Percentiles rank a stretch among this genome's conserved stretches.
These are phyloP conservation scores for Vesta saturnalis DNA, from an alignment of 2,888 invertebrate species.

Conservation along the genomic window DNA sequence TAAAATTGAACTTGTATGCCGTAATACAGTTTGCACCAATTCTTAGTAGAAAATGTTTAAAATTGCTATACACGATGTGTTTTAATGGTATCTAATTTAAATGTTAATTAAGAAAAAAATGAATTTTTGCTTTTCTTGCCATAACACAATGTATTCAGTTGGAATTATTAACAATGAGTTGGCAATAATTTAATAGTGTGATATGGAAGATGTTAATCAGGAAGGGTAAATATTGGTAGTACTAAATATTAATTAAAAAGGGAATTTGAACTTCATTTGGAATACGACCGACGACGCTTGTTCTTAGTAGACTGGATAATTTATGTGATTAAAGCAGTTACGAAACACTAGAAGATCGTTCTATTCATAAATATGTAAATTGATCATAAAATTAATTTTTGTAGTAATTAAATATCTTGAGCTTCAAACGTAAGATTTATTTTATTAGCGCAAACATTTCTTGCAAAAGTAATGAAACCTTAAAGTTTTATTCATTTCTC, in stretches of 20 bases:
- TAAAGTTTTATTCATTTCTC: not conserved
- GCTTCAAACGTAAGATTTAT: not conserved
- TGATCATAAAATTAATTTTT: not conserved
- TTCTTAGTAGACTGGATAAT: not conserved
- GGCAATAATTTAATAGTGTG: not conserved
- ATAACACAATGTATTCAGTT: too few relatives aligned
- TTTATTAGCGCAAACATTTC: not conserved
- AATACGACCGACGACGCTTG: not conserved
- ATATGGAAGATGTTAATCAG: not conserved
- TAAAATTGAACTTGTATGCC: too few relatives aligned
- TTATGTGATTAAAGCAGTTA: not conserved
- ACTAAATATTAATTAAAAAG: slow-evolving; percentile 5
- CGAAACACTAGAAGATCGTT: too few relatives aligned
- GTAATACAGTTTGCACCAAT: too few relatives aligned
- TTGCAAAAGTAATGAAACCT: not conserved
- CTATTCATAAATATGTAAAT: not conserved
- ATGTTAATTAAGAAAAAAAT: too few relatives aligned
- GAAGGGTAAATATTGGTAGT: not conserved
- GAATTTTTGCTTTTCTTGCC: too few relatives aligned
- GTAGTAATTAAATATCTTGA: not conserved
- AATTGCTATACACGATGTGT: too few relatives aligned
- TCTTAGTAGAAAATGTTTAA: too few relatives aligned
- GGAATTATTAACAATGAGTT: too few relatives aligned
- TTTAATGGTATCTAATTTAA: too few relatives aligned
- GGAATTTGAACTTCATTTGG: not conserved